These are phyloP conservation scores for Drosophila meridiana DNA, from an alignment of 2,888 invertebrate genomes.

Conservation along the genomic window DNA sequence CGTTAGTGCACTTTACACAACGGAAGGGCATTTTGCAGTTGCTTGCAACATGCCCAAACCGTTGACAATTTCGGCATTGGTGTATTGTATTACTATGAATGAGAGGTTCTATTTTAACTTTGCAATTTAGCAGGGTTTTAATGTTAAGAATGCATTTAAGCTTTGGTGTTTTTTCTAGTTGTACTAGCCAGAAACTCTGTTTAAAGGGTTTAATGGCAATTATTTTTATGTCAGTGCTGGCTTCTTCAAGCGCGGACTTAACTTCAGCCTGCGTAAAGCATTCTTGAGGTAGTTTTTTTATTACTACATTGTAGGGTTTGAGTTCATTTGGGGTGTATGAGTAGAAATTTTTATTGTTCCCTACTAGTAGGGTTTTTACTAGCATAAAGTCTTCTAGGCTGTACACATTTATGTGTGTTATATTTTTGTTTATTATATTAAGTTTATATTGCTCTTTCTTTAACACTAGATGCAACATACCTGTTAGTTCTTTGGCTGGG, in stretches of 20 bases:
- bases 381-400: no score
- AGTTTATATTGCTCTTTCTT: no score
- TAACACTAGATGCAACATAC: no score
- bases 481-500: no score
- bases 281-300: no score
- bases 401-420: no score
- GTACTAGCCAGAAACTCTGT: conserved; percentile 8
- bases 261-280: neutral
- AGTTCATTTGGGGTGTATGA: no score
- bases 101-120: neutral
- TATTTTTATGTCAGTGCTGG: neutral
- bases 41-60: neutral
- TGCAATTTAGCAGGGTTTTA: neutral
- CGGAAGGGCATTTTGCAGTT: neutral
- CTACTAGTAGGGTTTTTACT: no score
- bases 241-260: neutral
- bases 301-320: no score
- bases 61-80: neutral
- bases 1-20: neutral
- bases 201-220: neutral
- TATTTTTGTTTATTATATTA: no score
- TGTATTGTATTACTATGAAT: neutral
- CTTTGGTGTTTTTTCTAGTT: neutral
- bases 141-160: neutral
- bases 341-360: no score